These are phyloP conservation scores for Proterorhinus semilunaris DNA, from an alignment of 2,113 vertebrate genomes.

Conservation along the genomic window DNA sequence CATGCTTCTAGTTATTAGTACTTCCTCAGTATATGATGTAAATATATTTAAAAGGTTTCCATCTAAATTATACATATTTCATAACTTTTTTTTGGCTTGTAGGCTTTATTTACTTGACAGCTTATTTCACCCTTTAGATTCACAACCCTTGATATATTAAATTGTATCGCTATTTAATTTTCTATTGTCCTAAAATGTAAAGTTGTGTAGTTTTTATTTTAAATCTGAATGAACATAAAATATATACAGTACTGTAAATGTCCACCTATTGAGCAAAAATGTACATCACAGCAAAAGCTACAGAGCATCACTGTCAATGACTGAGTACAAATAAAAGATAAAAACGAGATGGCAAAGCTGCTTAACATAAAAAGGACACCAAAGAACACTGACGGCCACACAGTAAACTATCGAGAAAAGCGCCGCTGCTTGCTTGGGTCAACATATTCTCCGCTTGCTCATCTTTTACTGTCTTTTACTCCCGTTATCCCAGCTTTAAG, in stretches of 20 bases:
- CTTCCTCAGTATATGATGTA: no score
- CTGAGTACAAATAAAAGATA: not conserved
- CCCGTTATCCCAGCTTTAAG: constrained; percentile 14
- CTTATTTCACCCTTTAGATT: no score
- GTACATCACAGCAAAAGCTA: not conserved
- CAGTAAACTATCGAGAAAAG: constrained; percentile 22
- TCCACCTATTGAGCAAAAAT: not conserved
- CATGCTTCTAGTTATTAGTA: no score
- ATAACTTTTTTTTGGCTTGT: no score
- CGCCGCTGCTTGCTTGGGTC: constrained; percentile 62
- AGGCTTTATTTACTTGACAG: no score
- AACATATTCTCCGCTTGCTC: not conserved
- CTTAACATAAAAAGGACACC: constrained; percentile 22
- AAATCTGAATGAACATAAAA: no score
- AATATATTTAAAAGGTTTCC: no score
- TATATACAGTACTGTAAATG: not conserved
- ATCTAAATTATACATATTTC: no score
- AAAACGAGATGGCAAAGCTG: not conserved
- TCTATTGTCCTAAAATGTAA: no score
- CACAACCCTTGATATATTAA: no score
- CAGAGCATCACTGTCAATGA: not conserved
- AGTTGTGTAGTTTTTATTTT: no score
- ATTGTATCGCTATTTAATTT: no score
- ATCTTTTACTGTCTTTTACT: not conserved
- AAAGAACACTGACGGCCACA: constrained; percentile 26